Base-by-base conservation (phyloP, 2,888 invertebrate species). In the Amiota minor region DNA sequence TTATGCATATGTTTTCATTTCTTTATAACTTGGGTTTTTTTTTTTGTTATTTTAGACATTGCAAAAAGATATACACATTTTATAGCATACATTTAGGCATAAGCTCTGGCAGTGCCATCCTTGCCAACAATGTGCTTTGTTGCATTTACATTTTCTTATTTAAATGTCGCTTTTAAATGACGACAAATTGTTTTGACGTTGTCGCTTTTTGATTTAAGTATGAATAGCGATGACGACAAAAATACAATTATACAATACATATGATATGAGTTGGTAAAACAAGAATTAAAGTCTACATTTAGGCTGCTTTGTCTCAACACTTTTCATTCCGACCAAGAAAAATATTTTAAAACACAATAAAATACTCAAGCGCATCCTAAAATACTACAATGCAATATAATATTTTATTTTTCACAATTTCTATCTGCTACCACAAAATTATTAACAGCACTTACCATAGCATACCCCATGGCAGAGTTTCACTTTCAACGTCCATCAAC, bases 101-200 rank as follows among this genome's bases (percentile, higher is more conserved):
- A 45, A 47, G 67, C 35, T 71, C 18, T 71, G 20, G 35, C 4
- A 16, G 16, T 35, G 45, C 64, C 18, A 46, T 46, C 23, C 49
- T 50, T 49, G 53, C 53, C 20, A 11, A 59, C 59, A 12, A 11
- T 20, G 20, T 20, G 10, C 46, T 20, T 50, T 53, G 67, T 68
- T 68, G 50, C 67, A 83, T 83, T 83, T 84, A 82, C 83, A 83
- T 83, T 83, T 83, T 83, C 83, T 83, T 83, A 83, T 83, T 83
- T 83, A 83, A 83, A 83, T 83, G 85, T 84, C 83, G 83, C 84
- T 83, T 80, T 83, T 85, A 83, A 83, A 85, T 82, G 83, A 83
- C 83, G 83, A 83, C 83, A 83, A 83, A 83, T 83, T 83, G 83
- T 83, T 85, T 83, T 83, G 83, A 83, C 83, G 83, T 85, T 82